Conservation (phyloP, 1,140 invertebrate species). For the Neocloeon triangulifer region DNA sequence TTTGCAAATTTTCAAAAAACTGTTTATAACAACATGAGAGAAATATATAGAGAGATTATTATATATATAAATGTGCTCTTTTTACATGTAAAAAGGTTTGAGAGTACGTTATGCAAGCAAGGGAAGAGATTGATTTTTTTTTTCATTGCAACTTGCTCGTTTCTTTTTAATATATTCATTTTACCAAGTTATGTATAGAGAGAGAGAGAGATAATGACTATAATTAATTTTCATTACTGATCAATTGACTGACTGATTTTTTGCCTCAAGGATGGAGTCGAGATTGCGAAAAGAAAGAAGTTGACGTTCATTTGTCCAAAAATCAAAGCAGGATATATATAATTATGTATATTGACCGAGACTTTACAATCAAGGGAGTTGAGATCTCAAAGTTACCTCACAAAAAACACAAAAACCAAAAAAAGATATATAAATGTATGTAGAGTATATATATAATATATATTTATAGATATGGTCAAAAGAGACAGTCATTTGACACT, state of each 20-base stretch:
- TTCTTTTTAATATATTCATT: slow-evolving; percentile 9
- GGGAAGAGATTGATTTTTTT: no score
- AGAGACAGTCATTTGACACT: no score
- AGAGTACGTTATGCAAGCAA: no score
- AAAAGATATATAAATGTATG: slow-evolving; percentile 3
- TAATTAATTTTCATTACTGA: slow-evolving; percentile 12
- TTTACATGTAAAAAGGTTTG: slow-evolving; percentile 11
- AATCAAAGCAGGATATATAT: slow-evolving; percentile 3
- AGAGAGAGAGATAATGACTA: no score
- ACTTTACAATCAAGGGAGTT: slow-evolving; percentile 11
- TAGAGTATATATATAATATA: slow-evolving; percentile 5
- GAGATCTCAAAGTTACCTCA: slow-evolving; percentile 16
- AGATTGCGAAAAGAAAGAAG: no score
- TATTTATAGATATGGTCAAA: slow-evolving; percentile 4
- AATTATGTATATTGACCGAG: slow-evolving; percentile 8
- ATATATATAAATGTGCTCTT: slow-evolving; percentile 6
- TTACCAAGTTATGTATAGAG: no score
- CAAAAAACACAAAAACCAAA: slow-evolving; percentile 5
- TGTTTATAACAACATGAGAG: not conserved
- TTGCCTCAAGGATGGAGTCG: no score
- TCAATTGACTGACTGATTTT: slow-evolving; percentile 8
- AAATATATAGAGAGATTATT: no score
- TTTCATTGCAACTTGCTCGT: not conserved
- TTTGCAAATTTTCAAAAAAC: not conserved
- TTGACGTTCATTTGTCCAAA: slow-evolving; percentile 64